Base-by-base conservation (phyloP, 2,113 vertebrate species). In the Elephantulus edwardii region DNA sequence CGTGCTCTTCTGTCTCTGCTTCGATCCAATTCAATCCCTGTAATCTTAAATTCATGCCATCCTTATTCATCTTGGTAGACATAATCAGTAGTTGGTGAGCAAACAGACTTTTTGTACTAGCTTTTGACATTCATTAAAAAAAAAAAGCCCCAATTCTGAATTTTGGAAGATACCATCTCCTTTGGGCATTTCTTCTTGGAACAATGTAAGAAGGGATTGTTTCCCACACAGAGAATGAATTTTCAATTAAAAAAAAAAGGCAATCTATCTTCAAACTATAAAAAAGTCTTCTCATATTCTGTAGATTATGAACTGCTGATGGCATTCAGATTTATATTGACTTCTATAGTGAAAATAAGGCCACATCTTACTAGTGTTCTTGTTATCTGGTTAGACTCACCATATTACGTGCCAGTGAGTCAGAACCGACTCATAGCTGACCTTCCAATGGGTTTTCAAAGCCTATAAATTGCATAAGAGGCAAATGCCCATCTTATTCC, bases 301-400 rank as follows among this genome's bases (percentile, higher is more conserved):
- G 72, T 81, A 94, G 50, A 4, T 91, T 84, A 66, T 88, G 94
- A 90, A 87, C 90, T 90, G 54, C 35, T 90, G 14, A 66, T 35
- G 35, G 75, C 54, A 83, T 93, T 91, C 44, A 78, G 87, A 93
- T 83, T 88, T 50, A 64, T 93, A 91, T 78, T 88, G 68, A 95
- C 48, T 81, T 24, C 33, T 76, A 33, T 93, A 88, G 52, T 83
- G 84, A 88, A 93, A 92, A 94, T 90, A 35, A 95, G 80, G 85
- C 93, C 86, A 91, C 79, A 64, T 86, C 88, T 77, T 64, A 88
- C 86, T 80, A 60, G 26, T 94, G 26, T 74, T 94, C 54, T 77
- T 93, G n/a, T n/a, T n/a, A n/a, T n/a, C n/a, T n/a, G n/a, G n/a
- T n/a, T n/a, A n/a, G n/a, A n/a, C n/a, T n/a, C n/a, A n/a, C n/a